A percentile compares a stretch with the other conserved stretches of the same genome.
Conservation (phyloP, 2,113 vertebrate genomes). For the Anguilla rostrata region DNA sequence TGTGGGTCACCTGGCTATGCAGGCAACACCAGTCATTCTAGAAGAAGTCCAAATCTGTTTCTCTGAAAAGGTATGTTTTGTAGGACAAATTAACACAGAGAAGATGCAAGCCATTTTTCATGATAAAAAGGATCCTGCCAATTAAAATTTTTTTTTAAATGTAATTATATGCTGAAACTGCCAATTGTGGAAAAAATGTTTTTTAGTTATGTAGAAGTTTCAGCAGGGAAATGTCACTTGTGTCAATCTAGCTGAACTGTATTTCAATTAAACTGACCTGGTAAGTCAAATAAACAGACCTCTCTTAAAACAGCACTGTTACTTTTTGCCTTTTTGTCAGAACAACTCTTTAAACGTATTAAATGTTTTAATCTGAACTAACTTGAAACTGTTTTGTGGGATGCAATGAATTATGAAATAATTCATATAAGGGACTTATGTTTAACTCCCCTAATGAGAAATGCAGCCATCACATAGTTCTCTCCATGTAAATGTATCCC, state of each 20-base stretch:
- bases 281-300: neutral
- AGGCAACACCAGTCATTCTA: constrained; percentile 33
- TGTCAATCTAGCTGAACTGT: constrained; percentile 29
- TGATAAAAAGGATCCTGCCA: neutral
- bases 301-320: constrained; percentile 21
- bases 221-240: constrained; percentile 31
- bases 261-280: too few species aligned
- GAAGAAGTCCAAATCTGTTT: constrained; percentile 31
- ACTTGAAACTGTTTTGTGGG: constrained; percentile 13
- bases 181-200: neutral
- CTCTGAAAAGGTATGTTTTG: constrained; percentile 39
- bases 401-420: constrained; percentile 27
- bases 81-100: neutral
- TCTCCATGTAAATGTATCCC: too few species aligned
- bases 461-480: constrained; percentile 26
- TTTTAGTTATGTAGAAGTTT: neutral
- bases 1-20: constrained; percentile 22
- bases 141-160: neutral
- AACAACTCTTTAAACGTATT: neutral
- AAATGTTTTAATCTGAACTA: neutral
- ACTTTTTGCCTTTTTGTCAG: neutral
- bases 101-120: neutral
- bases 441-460: constrained; percentile 44
- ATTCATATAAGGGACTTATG: constrained; percentile 28
- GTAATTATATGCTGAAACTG: neutral